Conservation (phyloP, 2,113 vertebrate species). For the Vidua chalybeata region DNA sequence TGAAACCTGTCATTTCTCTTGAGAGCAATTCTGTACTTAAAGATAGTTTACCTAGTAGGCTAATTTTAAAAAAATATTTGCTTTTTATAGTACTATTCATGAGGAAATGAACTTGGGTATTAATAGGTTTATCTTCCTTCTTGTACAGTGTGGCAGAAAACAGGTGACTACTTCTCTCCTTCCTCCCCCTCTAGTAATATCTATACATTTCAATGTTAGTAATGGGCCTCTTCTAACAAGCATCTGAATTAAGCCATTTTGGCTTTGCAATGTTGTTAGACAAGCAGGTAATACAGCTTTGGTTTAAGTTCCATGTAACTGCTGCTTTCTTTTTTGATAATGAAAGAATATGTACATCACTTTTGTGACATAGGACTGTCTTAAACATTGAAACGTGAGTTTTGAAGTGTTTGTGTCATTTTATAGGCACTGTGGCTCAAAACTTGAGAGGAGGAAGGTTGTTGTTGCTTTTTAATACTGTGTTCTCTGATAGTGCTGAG, state of each 20-base stretch:
- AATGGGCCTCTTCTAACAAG: background rate
- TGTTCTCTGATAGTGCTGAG: background rate
- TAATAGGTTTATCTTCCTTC: background rate
- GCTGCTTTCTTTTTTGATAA: background rate
- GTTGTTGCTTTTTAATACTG: background rate
- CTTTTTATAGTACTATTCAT: slow-evolving; percentile 2
- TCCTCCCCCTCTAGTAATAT: background rate
- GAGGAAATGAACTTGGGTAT: background rate
- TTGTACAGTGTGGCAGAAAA: background rate
- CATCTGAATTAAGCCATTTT: background rate
- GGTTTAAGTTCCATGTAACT: background rate
- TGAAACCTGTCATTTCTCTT: slow-evolving; percentile 41
- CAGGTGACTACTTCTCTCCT: background rate
- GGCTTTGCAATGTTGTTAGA: background rate
- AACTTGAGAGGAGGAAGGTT: background rate
- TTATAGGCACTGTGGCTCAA: background rate
- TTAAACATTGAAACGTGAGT: background rate
- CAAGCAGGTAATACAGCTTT: background rate
- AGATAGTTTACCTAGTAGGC: slow-evolving; percentile 14
- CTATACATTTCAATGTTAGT: background rate
- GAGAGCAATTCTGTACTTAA: slow-evolving; percentile 26
- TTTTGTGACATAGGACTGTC: background rate
- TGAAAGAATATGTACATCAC: background rate
- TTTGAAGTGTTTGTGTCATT: background rate
- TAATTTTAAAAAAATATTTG: background rate